Percentiles rank a stretch among this genome's conserved stretches.
These are phyloP conservation scores for Bellardia bayeri DNA, from an alignment of 2,888 invertebrate species.

Conservation along the genomic window DNA sequence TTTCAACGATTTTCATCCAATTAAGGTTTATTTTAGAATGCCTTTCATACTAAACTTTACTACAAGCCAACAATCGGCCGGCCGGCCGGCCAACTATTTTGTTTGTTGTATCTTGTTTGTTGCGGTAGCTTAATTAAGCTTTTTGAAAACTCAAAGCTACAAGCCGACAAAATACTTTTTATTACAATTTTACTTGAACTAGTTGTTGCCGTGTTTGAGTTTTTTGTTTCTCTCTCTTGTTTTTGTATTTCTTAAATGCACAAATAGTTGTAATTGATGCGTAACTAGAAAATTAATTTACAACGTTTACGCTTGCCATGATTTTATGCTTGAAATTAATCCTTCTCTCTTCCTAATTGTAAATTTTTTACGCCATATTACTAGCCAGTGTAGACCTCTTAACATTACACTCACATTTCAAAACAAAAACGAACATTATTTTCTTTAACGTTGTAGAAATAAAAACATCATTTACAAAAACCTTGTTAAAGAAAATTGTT, in stretches of 20 bases:
- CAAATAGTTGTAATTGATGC: constrained; percentile 39
- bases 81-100: constrained; percentile 38
- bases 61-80: constrained; percentile 1
- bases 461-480: constrained; percentile 32
- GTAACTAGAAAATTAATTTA: constrained; percentile 51
- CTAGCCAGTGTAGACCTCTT: neutral
- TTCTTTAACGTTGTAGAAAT: neutral
- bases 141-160: constrained; percentile 64
- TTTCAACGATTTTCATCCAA: constrained; percentile 73
- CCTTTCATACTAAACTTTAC: constrained; percentile 37
- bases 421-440: neutral
- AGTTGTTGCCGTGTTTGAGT: constrained; percentile 1
- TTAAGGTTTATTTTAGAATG: constrained; percentile 70
- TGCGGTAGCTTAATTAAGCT: constrained; percentile 73
- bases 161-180: constrained; percentile 68
- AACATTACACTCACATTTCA: neutral
- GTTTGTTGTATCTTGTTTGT: constrained; percentile 57
- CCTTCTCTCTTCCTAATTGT: too few relatives aligned
- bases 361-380: too few relatives aligned
- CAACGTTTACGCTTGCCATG: constrained; percentile 3
- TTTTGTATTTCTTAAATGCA: neutral
- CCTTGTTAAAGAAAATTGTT: constrained; percentile 44
- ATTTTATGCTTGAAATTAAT: neutral
- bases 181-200: constrained; percentile 39
- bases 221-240: neutral